phyloP scores from a whole-genome alignment of 1,140 invertebrate species.

The Drosophila kikkawai region DNA sequence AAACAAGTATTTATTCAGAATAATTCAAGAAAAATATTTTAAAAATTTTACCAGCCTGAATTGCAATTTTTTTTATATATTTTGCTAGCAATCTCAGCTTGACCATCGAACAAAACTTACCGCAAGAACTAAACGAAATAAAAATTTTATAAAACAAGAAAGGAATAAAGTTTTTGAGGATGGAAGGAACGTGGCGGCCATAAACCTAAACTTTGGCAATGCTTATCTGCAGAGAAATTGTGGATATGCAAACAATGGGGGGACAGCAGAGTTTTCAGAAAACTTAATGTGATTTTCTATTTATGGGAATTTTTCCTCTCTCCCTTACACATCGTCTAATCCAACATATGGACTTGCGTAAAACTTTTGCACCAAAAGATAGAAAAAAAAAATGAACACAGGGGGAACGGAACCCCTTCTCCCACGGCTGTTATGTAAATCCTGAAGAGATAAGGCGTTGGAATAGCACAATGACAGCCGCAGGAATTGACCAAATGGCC shows the following conservation, averaged over 20 bases:
- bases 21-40: neutral
- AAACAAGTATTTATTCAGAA: neutral
- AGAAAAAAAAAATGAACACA: slow-evolving; percentile 14
- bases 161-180: slow-evolving; percentile 41
- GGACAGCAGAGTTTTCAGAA: slow-evolving; percentile 55
- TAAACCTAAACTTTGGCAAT: slow-evolving; percentile 75
- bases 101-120: slow-evolving; percentile 15
- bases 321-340: slow-evolving; percentile 53
- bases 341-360: slow-evolving; percentile 80
- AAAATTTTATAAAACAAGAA: slow-evolving; percentile 36
- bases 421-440: slow-evolving; percentile 71
- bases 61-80: neutral
- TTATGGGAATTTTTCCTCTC: slow-evolving; percentile 69
- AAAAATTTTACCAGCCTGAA: too few relatives aligned
- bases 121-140: slow-evolving; percentile 36
- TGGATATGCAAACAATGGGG: slow-evolving; percentile 71
- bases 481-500: slow-evolving; percentile 82
- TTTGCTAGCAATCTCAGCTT: slow-evolving; percentile 21
- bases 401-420: slow-evolving; percentile 5
- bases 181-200: slow-evolving; percentile 54
- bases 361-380: slow-evolving; percentile 66
- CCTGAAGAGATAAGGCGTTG: slow-evolving; percentile 81
- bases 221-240: slow-evolving; percentile 65
- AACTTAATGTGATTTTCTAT: slow-evolving; percentile 83
- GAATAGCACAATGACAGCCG: slow-evolving; percentile 84